Evolutionary conservation across 1,140 invertebrate species (phyloP).

Genomic region (Planococcus citri): DNA sequence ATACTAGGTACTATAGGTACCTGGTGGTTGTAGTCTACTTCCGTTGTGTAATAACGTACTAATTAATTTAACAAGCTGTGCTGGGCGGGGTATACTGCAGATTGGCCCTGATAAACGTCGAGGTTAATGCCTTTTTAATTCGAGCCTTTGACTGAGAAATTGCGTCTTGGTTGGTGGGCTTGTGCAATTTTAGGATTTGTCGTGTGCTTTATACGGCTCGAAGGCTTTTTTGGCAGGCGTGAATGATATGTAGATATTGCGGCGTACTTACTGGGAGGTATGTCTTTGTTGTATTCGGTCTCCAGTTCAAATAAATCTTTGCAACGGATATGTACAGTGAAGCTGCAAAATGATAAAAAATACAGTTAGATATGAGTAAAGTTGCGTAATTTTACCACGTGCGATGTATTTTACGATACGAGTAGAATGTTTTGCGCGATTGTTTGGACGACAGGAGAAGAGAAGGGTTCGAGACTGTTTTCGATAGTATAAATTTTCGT

Average conservation of each 20-base stretch:
- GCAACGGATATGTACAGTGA: constrained; percentile 23
- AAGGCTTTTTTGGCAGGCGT: no score
- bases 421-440: no score
- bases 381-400: neutral
- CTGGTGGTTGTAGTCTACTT: neutral
- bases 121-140: neutral
- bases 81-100: neutral
- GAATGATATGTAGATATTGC: neutral
- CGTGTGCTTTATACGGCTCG: no score
- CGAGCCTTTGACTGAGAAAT: no score
- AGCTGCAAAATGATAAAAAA: constrained; percentile 24
- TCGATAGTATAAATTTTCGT: neutral
- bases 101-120: no score
- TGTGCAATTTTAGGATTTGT: no score
- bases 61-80: neutral
- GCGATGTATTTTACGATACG: neutral
- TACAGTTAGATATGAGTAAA: neutral
- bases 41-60: no score
- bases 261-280: constrained; percentile 28
- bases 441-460: no score
- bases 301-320: constrained; percentile 28
- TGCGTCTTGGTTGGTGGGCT: no score
- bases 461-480: no score
- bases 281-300: constrained; percentile 30
- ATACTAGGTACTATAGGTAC: neutral